Evolutionary conservation across 2,113 vertebrate species (phyloP).

Genomic region (Antigone vipio): DNA sequence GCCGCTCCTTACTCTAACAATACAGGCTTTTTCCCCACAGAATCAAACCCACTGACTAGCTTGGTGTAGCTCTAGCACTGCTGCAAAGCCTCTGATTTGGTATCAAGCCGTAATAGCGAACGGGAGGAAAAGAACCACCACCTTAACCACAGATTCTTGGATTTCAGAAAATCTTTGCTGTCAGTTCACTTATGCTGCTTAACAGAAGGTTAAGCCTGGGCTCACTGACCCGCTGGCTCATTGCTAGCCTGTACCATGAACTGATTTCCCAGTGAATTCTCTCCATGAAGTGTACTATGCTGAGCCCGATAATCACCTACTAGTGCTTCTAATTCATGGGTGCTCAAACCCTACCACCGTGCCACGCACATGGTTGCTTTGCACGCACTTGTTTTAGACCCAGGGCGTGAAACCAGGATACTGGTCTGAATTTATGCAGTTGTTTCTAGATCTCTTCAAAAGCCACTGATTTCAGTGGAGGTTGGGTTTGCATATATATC

Average conservation of each 20-base stretch:
- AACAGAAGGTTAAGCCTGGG: not conserved
- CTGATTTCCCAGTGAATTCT: not conserved
- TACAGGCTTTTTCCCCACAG: not conserved
- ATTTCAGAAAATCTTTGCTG: not conserved
- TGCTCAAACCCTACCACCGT: not conserved
- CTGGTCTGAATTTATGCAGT: rapidly evolving
- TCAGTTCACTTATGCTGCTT: not conserved
- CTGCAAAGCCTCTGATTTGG: not conserved
- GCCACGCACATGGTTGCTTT: not conserved
- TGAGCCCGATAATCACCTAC: not conserved
- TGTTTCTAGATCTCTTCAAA: not conserved
- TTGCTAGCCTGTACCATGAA: not conserved
- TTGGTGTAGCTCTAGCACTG: not conserved
- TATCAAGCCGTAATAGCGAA: not conserved
- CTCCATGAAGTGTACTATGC: not conserved
- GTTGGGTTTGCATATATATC: not conserved
- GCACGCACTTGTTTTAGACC: not conserved
- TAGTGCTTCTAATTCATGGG: not conserved
- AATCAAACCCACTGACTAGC: not conserved
- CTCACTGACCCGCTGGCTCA: not conserved
- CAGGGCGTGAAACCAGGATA: not conserved
- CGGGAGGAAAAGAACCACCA: not conserved
- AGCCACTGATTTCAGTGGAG: not conserved
- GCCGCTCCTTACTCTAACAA: not conserved
- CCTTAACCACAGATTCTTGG: not conserved